Evolutionary conservation across 1,140 invertebrate species (phyloP).

Genomic region (Sogatella furcifera): DNA sequence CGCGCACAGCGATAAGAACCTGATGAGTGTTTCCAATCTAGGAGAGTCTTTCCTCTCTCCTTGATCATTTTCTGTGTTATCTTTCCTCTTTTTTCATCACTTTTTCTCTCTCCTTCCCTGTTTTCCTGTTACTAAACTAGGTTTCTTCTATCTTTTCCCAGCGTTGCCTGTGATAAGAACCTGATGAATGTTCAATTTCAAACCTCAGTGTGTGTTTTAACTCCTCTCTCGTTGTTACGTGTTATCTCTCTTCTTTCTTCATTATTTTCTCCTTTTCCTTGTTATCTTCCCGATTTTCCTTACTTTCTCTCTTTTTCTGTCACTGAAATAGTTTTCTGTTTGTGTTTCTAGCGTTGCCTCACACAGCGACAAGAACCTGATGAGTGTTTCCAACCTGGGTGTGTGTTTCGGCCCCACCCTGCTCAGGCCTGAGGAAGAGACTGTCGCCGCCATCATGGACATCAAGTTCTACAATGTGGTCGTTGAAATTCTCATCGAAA

Average conservation of each 20-base stretch:
- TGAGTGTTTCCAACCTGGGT: constrained; percentile 93
- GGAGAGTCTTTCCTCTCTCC: constrained; percentile 98
- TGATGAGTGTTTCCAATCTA: constrained; percentile 95
- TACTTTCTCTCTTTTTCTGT: too few species aligned
- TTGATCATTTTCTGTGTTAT: too few species aligned
- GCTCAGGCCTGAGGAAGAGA: constrained; percentile 87
- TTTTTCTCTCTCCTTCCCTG: too few species aligned
- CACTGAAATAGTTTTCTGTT: neutral
- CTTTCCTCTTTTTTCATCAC: too few species aligned
- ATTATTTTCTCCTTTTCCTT: neutral
- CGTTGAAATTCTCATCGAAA: constrained; percentile 90
- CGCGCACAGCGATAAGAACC: constrained; percentile 74
- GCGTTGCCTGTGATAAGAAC: too few species aligned
- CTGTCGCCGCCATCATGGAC: constrained; percentile 94
- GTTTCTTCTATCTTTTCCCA: too few species aligned
- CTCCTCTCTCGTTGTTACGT: too few species aligned
- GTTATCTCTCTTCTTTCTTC: too few species aligned
- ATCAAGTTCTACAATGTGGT: constrained; percentile 98
- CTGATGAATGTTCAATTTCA: too few species aligned
- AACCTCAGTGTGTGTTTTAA: too few species aligned
- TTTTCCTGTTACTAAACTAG: too few species aligned
- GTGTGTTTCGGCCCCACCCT: constrained; percentile 99
- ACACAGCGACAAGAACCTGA: constrained; percentile 82
- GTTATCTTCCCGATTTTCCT: too few species aligned
- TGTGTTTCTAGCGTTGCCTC: constrained; percentile 57